These are phyloP conservation scores for Patella caerulea DNA, from an alignment of 2,888 invertebrate genomes.

Conservation along the genomic window DNA sequence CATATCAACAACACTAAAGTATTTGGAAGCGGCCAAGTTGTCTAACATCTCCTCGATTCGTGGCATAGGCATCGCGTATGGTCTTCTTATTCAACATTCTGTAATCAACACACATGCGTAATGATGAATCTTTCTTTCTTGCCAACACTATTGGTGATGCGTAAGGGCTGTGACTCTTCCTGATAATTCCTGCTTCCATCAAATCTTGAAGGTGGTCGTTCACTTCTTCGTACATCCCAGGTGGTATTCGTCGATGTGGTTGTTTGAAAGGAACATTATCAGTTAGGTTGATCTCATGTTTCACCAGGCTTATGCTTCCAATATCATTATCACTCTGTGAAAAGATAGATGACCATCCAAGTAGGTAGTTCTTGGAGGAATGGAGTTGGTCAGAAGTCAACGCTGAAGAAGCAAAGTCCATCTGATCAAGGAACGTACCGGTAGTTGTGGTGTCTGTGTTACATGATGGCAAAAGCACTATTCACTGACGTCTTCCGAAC, in stretches of 20 bases:
- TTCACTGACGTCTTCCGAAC: neutral
- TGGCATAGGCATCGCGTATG: no score
- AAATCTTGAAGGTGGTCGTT: constrained; percentile 30
- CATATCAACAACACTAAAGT: no score
- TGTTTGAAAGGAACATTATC: no score
- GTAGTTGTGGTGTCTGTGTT: no score
- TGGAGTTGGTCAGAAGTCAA: neutral
- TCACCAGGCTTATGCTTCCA: no score
- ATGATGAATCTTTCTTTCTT: neutral
- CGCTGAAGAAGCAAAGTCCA: neutral
- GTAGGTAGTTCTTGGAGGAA: neutral
- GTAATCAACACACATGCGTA: neutral
- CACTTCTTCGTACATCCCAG: constrained; percentile 30
- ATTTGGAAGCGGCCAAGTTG: neutral
- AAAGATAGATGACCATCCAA: neutral
- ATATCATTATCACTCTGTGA: constrained; percentile 10
- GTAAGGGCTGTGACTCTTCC: constrained; percentile 19
- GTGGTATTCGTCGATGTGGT: neutral
- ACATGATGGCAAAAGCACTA: no score
- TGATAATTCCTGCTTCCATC: constrained; percentile 24
- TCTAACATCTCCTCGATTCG: neutral
- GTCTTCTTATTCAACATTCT: constrained; percentile 6
- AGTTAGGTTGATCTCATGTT: no score
- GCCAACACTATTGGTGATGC: neutral
- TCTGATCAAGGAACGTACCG: no score